Base-by-base conservation (phyloP, 2,888 invertebrate genomes). In the Lasioglossum lativentre region DNA sequence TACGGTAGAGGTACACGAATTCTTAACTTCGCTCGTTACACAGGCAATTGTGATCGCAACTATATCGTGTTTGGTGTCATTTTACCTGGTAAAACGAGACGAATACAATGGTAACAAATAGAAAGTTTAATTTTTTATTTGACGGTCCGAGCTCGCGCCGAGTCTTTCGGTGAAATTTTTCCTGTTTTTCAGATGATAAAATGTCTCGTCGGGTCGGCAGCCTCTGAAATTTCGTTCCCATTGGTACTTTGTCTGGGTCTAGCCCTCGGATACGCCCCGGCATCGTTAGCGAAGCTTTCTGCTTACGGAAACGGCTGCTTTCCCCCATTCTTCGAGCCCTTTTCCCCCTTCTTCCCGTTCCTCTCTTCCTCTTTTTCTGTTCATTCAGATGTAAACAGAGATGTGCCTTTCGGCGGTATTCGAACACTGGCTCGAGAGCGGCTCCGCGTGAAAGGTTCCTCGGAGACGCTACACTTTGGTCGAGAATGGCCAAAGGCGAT, bases 381-480 rank as follows among this genome's bases (percentile, higher is more conserved):
- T 42, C 52, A 59, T 74, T 75, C 83, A 84, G 77, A 78, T 74
- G 68, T 71, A 82, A 78, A 78, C 82, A 74, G 38, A 74, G 83
- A 70, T 73, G 19, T 73, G 73, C 42, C 73, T 52, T 56, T 74
- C 73, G 73, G 72, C 72, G 47, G 47, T 72, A 34, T 72, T 72
- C 72, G 72, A 30, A 47, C 23, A 72, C 45, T 38, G 38, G 68
- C 68, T 38, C n/a, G 10, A 23, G 38, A 68, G n/a, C 23, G 19
- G 34, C 68, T 19, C 23, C 68, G 38, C 38, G 68, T 38, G 38
- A 68, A 68, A 40, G 68, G 38, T 68, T 68, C 38, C 68, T 38
- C 38, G 68, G 34, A 68, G 38, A 68, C 19, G 66, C 19, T 66
- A 34, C 66, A 34, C 66, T 68, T 68, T 38, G n/a, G 23, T 38